phyloP scores from a whole-genome alignment of 2,888 invertebrate genomes.

The Nymphalis c-album region DNA sequence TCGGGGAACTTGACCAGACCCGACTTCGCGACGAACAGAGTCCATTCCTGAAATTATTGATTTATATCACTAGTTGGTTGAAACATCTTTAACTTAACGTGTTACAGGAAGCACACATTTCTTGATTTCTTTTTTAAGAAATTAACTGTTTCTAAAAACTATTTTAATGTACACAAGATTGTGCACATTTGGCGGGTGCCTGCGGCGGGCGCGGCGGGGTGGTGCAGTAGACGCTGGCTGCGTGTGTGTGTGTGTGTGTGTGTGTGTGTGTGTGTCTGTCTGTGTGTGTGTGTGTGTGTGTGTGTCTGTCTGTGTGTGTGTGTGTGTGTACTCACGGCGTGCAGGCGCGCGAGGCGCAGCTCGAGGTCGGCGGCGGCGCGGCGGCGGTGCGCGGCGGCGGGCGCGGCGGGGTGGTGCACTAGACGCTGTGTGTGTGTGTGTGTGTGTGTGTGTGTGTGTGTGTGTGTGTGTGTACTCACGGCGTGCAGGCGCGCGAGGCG shows the following conservation, averaged over 20 bases:
- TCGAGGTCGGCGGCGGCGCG: conserved; percentile 60
- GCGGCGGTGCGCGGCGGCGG: conserved; percentile 53
- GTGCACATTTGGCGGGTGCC: neutral
- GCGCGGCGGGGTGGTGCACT: conserved; percentile 59
- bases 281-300: no score
- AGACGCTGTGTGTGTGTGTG: neutral
- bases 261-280: no score
- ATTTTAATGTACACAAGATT: no score
- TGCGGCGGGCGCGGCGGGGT: no score
- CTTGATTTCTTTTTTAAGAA: neutral
- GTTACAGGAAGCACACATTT: no score
- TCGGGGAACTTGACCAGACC: conserved; percentile 74
- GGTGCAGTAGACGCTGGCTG: no score
- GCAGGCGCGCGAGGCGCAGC: conserved; percentile 53
- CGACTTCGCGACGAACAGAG: conserved; percentile 73
- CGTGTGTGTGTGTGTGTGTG: no score
- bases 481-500: conserved; percentile 57
- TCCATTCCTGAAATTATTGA: conserved; percentile 67
- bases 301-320: neutral
- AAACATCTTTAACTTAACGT: no score
- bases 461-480: conserved; percentile 45
- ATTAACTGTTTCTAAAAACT: neutral
- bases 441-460: neutral
- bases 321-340: conserved; percentile 51
- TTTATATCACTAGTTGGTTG: no score